Evolutionary conservation across 2,888 invertebrate species (phyloP).

Genomic region (Zelleria hepariella): DNA sequence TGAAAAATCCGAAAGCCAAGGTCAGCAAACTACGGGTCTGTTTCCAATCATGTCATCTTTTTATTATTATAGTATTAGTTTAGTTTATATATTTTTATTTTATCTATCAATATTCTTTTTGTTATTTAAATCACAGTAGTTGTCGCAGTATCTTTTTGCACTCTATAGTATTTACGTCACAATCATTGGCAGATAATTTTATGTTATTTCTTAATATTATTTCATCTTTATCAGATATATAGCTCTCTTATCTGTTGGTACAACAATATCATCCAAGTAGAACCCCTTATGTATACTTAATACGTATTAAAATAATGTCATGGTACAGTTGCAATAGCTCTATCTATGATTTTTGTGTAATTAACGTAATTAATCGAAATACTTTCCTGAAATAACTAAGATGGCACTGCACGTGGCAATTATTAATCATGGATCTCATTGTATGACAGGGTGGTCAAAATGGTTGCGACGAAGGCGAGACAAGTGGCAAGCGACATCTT

Average conservation of each 20-base stretch:
- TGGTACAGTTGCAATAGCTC: neutral
- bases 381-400: neutral
- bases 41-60: slow-evolving; percentile 49
- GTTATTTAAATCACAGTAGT: neutral
- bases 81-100: neutral
- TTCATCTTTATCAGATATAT: neutral
- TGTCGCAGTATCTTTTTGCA: neutral
- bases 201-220: neutral
- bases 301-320: neutral
- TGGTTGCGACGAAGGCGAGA: slow-evolving; percentile 51
- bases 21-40: slow-evolving; percentile 74
- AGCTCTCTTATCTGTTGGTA: neutral
- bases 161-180: neutral
- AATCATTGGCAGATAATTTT: neutral
- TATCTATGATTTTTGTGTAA: neutral
- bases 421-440: neutral
- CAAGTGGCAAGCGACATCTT: slow-evolving; percentile 47
- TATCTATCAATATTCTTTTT: neutral
- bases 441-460: slow-evolving; percentile 33
- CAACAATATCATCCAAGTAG: neutral
- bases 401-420: neutral
- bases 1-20: slow-evolving; percentile 90
- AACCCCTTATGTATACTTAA: neutral
- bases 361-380: neutral
- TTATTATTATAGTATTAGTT: slow-evolving; percentile 13